phyloP scores from a whole-genome alignment of 1,140 invertebrate species.

The Drosophila chauvacae region DNA sequence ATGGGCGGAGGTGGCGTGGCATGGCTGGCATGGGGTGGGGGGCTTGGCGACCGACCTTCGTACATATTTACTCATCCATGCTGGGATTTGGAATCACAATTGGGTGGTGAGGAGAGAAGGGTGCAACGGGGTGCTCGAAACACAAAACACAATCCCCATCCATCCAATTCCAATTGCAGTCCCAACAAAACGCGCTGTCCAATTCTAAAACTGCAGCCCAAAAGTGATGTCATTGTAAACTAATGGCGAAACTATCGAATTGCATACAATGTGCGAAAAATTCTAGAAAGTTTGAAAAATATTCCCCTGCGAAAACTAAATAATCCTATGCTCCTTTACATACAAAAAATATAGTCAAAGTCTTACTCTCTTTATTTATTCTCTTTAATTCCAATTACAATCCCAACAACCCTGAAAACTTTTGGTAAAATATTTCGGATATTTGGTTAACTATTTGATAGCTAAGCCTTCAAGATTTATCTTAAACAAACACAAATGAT shows the following conservation, averaged over 20 bases:
- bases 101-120: conserved; percentile 9
- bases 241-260: conserved; percentile 28
- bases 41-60: conserved; percentile 36
- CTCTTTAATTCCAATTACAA: neutral
- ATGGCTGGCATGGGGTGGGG: conserved; percentile 4
- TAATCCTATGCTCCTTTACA: neutral
- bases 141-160: conserved; percentile 30
- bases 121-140: conserved; percentile 29
- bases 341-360: neutral
- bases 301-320: neutral
- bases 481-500: neutral
- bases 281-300: neutral
- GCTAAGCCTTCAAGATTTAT: neutral
- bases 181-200: conserved; percentile 50
- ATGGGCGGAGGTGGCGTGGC: conserved; percentile 42
- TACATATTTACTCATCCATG: conserved; percentile 72
- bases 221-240: conserved; percentile 42
- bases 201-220: conserved; percentile 32
- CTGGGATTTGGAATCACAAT: conserved; percentile 48
- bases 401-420: neutral
- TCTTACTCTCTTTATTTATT: neutral
- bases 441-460: neutral
- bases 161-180: conserved; percentile 26
- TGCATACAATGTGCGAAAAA: conserved; percentile 29
- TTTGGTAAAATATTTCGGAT: neutral